These are phyloP conservation scores for Rhabdomys dilectus DNA, from an alignment of 2,113 vertebrate genomes.

Conservation along the genomic window DNA sequence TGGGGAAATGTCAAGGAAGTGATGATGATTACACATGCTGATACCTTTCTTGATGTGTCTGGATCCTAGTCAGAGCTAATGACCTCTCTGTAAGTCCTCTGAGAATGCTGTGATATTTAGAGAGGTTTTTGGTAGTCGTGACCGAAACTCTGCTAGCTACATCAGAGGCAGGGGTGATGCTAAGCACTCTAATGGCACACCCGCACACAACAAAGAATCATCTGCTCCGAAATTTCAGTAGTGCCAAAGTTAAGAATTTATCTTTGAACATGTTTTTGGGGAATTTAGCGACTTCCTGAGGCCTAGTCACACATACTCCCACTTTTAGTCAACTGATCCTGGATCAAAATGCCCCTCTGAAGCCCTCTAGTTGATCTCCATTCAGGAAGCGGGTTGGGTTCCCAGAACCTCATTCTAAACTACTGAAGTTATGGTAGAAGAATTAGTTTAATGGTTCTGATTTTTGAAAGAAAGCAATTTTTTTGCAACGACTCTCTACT, in stretches of 20 bases:
- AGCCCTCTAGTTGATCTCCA: background rate
- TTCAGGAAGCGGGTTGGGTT: background rate
- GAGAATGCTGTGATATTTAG: background rate
- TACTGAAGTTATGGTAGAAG: slow-evolving; percentile 35
- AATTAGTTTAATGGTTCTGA: slow-evolving; percentile 57
- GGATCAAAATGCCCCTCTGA: background rate
- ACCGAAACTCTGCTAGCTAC: background rate
- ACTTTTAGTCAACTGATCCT: background rate
- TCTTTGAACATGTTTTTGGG: background rate
- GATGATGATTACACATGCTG: background rate
- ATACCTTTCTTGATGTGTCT: background rate
- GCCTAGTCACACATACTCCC: background rate
- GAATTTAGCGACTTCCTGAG: background rate
- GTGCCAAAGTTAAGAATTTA: background rate
- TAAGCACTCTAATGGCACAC: background rate
- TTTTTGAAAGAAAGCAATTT: slow-evolving; percentile 59
- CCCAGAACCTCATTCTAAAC: slow-evolving; percentile 12
- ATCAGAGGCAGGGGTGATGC: background rate
- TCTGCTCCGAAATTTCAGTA: background rate
- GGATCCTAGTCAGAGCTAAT: background rate
- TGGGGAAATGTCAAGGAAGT: background rate
- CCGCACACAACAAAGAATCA: background rate
- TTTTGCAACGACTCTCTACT: slow-evolving; percentile 55
- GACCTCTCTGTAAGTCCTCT: background rate
- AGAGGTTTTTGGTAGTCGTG: background rate